Percentiles rank a stretch among this genome's conserved stretches.
These are phyloP conservation scores for Tricholauxania praeusta DNA, from an alignment of 2,888 invertebrate species.

Conservation along the genomic window DNA sequence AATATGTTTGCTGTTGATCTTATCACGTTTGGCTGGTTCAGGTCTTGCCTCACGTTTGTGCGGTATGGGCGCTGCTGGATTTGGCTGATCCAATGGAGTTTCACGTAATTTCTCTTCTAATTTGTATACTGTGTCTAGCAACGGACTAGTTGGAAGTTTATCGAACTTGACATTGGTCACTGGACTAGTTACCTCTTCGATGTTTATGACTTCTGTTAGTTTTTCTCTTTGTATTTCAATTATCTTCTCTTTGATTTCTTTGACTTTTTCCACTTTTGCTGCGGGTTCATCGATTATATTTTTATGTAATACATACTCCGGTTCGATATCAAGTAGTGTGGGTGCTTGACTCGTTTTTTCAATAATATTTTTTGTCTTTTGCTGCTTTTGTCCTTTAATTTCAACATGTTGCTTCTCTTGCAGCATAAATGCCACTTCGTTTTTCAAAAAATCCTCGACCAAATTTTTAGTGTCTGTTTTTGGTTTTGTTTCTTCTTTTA, in stretches of 20 bases:
- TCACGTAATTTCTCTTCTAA: not conserved
- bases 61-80: conserved; percentile 42
- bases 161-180: not conserved
- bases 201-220: conserved; percentile 35
- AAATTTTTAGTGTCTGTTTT: not conserved
- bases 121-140: not conserved
- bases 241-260: not conserved
- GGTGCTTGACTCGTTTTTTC: not conserved
- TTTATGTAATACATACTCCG: conserved; percentile 60
- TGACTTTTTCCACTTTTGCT: not conserved
- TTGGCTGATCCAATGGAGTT: not conserved
- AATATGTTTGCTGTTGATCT: conserved; percentile 28
- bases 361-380: not conserved
- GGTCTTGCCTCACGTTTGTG: conserved; percentile 44
- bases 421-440: conserved; percentile 14
- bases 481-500: not conserved
- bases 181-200: conserved; percentile 34
- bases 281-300: conserved; percentile 53
- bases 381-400: not conserved
- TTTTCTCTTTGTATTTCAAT: not conserved
- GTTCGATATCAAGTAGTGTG: conserved; percentile 48
- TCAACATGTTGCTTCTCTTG: conserved; percentile 10
- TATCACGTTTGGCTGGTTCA: conserved; percentile 43
- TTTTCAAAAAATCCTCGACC: conserved; percentile 16
- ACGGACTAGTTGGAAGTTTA: not conserved